These are phyloP conservation scores for Caenorhabditis remanei DNA, from an alignment of 1,140 invertebrate species.

Conservation along the genomic window DNA sequence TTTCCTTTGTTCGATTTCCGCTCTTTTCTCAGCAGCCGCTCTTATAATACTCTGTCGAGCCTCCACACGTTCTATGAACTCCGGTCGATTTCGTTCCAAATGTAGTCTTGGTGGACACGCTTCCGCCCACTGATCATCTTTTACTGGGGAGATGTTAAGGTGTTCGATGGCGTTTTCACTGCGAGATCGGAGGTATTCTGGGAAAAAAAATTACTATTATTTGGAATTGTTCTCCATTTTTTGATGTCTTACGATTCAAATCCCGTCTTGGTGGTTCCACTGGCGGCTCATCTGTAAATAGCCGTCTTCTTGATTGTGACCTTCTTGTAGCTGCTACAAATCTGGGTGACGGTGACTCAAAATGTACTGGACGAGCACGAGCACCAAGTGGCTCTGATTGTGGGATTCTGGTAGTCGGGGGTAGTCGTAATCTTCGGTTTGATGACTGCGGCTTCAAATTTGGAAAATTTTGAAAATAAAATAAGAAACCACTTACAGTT, in stretches of 20 bases:
- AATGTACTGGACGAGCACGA: neutral
- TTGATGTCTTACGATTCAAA: neutral
- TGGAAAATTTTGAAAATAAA: neutral
- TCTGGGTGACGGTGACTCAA: neutral
- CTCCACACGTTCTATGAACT: conserved; percentile 36
- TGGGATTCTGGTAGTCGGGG: neutral
- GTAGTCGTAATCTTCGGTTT: no score
- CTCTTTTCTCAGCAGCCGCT: conserved; percentile 26
- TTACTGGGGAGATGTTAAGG: neutral
- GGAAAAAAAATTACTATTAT: neutral
- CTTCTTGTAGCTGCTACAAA: neutral
- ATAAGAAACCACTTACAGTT: neutral
- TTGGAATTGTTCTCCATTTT: no score
- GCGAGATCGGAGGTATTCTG: neutral
- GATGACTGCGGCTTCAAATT: neutral
- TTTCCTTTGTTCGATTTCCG: conserved; percentile 33
- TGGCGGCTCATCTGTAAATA: neutral
- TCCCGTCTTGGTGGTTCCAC: neutral
- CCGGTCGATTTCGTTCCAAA: conserved; percentile 38
- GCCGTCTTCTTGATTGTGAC: conserved; percentile 18
- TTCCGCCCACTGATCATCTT: neutral
- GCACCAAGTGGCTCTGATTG: neutral
- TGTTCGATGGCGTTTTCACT: conserved; percentile 21
- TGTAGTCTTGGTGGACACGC: neutral
- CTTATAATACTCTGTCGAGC: conserved; percentile 35